phyloP scores from a whole-genome alignment of 2,888 invertebrate species.

The Calliscelio sp. region DNA sequence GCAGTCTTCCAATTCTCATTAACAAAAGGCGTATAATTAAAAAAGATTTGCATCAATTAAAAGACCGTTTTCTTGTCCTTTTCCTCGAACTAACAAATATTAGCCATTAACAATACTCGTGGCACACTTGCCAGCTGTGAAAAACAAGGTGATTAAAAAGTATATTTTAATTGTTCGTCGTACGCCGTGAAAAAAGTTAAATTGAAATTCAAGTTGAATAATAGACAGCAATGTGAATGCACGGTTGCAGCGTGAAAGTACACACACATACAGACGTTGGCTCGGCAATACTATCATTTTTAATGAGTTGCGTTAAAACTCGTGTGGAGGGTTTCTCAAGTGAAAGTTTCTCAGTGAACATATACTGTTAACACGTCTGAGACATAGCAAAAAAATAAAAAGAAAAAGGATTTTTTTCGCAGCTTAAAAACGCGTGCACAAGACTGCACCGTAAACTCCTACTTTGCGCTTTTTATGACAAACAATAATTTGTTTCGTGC shows the following conservation, averaged over 20 bases:
- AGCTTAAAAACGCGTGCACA: constrained; percentile 38
- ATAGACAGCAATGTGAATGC: constrained; percentile 35
- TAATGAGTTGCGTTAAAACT: constrained; percentile 70
- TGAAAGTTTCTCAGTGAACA: constrained; percentile 47
- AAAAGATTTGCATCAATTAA: no score
- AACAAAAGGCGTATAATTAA: no score
- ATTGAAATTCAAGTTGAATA: constrained; percentile 54
- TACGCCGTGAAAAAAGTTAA: constrained; percentile 37
- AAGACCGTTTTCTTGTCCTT: no score
- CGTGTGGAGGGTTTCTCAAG: constrained; percentile 43
- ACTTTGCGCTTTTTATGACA: constrained; percentile 49
- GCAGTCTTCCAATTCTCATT: no score
- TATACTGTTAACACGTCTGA: constrained; percentile 45
- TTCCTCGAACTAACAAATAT: no score
- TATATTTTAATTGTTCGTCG: constrained; percentile 50
- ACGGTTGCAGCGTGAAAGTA: constrained; percentile 23
- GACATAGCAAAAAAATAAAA: constrained; percentile 38
- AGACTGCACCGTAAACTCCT: constrained; percentile 29
- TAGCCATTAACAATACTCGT: no score
- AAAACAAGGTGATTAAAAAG: constrained; percentile 31
- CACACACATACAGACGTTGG: not conserved
- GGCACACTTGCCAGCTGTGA: no score
- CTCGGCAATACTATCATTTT: constrained; percentile 61
- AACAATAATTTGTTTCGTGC: constrained; percentile 46
- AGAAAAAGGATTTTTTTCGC: no score